Evolutionary conservation across 2,797 vertebrate species (phyloP), one percentile per base, ranked within the genome.

Genomic region (Alfaro cultratus): DNA sequence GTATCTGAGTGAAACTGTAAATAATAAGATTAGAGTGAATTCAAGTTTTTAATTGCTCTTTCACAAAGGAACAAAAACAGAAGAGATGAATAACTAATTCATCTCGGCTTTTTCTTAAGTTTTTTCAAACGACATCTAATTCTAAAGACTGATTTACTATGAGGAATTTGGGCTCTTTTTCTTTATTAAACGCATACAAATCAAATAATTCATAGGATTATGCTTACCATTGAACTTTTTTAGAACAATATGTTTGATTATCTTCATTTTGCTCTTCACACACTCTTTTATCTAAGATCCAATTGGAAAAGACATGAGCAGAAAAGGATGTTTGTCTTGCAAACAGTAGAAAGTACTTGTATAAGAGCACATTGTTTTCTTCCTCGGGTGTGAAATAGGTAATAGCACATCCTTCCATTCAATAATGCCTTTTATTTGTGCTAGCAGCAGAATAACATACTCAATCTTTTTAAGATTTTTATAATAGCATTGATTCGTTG

Each of bases 381-480:
- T 77, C 57, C 73, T 80, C 79, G 71, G 83, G 80, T 86, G 83
- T 89, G 89, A 91, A 91, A 93, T 62, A 86, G 80, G 74, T 5
- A 72, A 82, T 74, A 55, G 74, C 53, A 73, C 78, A n/a, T 74
- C 74, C 80, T 89, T 89, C 49, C 80, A 34, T 45, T 81, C 36
- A 49, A 21, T 34, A 57, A 73, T 10, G 23, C 64, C 46, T 57
- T 23, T 0, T 62, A 43, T 79, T 80, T 75, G 55, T 74, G 46
- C 86, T 73, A 75, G 74, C 53, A 68, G 18, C 15, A 45, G 0
- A 79, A 79, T 83, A 29, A 78, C 75, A 47, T 41, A 31, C n/a
- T 41, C 31, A 21, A 4, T 46, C 72, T 29, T 51, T 43, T 57
- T 39, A 53, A 75, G 36, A 77, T 51, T 26, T 57, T n/a, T 26